Percentiles rank a stretch among this genome's conserved stretches.
phyloP scores from a whole-genome alignment of 2,113 vertebrate genomes.

The Nanger granti region DNA sequence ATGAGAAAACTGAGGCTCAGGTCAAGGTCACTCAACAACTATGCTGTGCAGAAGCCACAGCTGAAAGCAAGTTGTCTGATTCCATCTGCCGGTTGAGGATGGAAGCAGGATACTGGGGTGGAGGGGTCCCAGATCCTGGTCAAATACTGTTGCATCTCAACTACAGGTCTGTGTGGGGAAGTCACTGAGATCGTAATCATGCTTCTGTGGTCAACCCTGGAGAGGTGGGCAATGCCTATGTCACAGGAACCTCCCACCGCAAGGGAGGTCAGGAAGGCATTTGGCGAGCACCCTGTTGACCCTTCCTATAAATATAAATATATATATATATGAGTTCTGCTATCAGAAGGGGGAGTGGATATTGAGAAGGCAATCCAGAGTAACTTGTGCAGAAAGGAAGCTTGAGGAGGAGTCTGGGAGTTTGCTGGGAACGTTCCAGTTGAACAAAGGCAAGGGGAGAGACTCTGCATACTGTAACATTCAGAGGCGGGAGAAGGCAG shows the following conservation, averaged over 20 bases:
- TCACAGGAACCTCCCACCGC: background rate
- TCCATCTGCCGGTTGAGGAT: background rate
- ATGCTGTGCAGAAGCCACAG: background rate
- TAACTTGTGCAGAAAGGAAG: background rate
- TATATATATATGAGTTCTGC: background rate
- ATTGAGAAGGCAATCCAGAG: too few relatives aligned
- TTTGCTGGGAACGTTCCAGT: rapidly evolving
- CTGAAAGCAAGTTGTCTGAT: background rate
- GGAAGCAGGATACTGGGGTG: background rate
- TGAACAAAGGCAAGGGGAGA: too few relatives aligned
- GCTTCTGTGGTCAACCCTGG: rapidly evolving
- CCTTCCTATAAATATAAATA: background rate
- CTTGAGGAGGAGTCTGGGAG: background rate
- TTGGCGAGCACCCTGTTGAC: background rate
- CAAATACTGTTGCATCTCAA: background rate
- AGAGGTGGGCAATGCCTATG: background rate
- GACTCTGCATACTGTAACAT: background rate
- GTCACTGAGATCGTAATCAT: background rate
- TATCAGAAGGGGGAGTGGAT: background rate
- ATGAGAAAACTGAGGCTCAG: background rate
- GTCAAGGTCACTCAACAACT: background rate
- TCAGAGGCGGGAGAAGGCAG: background rate
- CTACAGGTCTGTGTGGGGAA: background rate
- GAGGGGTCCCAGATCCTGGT: background rate
- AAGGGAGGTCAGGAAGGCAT: background rate